Evolutionary conservation across 1,140 invertebrate species (phyloP).

Genomic region (Heliconius congener): DNA sequence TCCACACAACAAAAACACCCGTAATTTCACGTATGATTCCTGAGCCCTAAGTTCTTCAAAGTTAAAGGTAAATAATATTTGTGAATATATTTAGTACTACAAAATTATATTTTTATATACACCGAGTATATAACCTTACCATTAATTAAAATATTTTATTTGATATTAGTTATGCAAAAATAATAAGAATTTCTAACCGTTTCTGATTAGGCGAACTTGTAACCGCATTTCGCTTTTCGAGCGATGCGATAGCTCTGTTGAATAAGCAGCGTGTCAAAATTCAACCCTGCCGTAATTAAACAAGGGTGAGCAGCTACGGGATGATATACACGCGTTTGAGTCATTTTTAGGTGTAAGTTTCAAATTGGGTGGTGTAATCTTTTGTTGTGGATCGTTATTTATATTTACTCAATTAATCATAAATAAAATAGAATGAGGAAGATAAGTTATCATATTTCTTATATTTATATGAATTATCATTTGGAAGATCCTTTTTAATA

Average conservation of each 20-base stretch:
- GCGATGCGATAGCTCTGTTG: conserved; percentile 42
- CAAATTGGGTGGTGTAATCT: conserved; percentile 1
- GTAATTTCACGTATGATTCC: too few relatives aligned
- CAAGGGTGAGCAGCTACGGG: conserved; percentile 32
- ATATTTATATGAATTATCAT: too few relatives aligned
- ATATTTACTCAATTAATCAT: neutral
- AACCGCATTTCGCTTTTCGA: conserved; percentile 39
- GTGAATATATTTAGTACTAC: too few relatives aligned
- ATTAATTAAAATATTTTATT: too few relatives aligned
- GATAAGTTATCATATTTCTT: neutral
- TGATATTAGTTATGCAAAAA: neutral
- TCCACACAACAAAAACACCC: too few relatives aligned
- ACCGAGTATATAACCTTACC: too few relatives aligned
- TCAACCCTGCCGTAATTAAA: conserved; percentile 61
- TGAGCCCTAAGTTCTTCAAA: too few relatives aligned
- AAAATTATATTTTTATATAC: too few relatives aligned
- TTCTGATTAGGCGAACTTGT: conserved; percentile 38
- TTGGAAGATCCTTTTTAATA: too few relatives aligned
- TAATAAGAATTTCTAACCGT: conserved; percentile 25
- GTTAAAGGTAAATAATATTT: too few relatives aligned
- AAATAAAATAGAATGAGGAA: neutral
- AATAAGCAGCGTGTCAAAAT: conserved; percentile 58
- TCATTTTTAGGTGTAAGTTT: conserved; percentile 3
- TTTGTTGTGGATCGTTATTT: neutral
- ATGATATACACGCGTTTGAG: conserved; percentile 26